These are phyloP conservation scores for Acrossocheilus wenchowensis DNA, from an alignment of 2,797 vertebrate species.

Conservation along the genomic window DNA sequence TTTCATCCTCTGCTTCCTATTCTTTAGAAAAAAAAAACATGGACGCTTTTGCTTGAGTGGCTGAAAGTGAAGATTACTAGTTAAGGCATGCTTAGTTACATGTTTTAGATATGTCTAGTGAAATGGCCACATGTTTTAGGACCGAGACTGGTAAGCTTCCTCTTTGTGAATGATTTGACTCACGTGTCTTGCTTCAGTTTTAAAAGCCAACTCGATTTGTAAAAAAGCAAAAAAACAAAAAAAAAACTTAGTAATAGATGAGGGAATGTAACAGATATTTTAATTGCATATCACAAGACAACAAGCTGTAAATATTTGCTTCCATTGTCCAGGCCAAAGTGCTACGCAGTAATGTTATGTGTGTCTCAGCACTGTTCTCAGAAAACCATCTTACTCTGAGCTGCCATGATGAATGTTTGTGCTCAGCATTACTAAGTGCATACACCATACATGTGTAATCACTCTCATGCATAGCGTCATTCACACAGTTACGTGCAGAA, in stretches of 20 bases:
- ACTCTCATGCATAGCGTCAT: neutral
- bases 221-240: neutral
- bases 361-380: conserved; percentile 1
- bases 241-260: neutral
- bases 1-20: neutral
- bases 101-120: neutral
- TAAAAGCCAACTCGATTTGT: neutral
- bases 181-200: neutral
- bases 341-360: neutral
- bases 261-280: neutral
- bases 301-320: conserved; percentile 37
- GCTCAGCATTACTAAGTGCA: conserved; percentile 42
- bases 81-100: neutral
- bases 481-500: neutral
- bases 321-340: conserved; percentile 1
- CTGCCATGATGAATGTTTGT: conserved; percentile 30
- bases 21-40: neutral
- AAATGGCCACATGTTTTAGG: neutral
- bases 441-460: conserved; percentile 48
- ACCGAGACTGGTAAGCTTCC: neutral
- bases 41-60: neutral
- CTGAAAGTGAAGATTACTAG: neutral
- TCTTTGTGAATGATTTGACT: conserved; percentile 7
- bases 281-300: neutral
- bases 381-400: conserved; percentile 39